These are phyloP conservation scores for Arenaria interpres DNA, from an alignment of 2,113 vertebrate species.

Conservation along the genomic window DNA sequence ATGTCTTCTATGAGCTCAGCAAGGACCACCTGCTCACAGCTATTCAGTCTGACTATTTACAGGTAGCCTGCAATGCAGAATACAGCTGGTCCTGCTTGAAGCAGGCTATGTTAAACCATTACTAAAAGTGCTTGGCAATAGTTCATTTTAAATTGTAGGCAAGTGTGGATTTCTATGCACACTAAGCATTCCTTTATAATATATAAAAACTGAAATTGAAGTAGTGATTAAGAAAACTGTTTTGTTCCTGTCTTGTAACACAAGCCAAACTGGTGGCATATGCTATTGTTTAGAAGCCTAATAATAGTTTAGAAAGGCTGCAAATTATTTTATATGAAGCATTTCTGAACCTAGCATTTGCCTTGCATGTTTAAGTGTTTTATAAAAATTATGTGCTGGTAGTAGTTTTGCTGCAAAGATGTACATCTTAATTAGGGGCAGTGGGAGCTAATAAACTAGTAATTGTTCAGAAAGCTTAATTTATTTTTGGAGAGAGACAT, in stretches of 20 bases:
- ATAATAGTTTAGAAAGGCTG: conserved; percentile 16
- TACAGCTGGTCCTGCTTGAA: background rate
- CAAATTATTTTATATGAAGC: background rate
- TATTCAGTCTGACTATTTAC: conserved; percentile 97
- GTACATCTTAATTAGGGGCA: background rate
- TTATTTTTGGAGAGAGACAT: background rate
- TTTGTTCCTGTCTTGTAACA: conserved; percentile 9
- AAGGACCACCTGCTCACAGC: conserved; percentile 95
- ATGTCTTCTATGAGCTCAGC: conserved; percentile 94
- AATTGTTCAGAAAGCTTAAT: background rate
- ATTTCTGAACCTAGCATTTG: conserved; percentile 17
- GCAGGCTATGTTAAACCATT: background rate
- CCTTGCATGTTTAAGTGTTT: background rate
- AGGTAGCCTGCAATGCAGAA: conserved; percentile 75
- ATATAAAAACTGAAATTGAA: background rate
- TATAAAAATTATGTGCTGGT: background rate
- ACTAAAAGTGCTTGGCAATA: background rate
- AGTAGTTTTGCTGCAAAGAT: background rate
- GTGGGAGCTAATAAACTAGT: background rate
- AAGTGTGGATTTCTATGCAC: background rate
- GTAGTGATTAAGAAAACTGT: background rate
- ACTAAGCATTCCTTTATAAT: background rate
- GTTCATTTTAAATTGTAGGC: background rate
- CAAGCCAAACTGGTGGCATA: background rate
- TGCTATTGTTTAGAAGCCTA: background rate